Conservation (phyloP, 2,888 invertebrate genomes). For the Plemyria rubiginata region DNA sequence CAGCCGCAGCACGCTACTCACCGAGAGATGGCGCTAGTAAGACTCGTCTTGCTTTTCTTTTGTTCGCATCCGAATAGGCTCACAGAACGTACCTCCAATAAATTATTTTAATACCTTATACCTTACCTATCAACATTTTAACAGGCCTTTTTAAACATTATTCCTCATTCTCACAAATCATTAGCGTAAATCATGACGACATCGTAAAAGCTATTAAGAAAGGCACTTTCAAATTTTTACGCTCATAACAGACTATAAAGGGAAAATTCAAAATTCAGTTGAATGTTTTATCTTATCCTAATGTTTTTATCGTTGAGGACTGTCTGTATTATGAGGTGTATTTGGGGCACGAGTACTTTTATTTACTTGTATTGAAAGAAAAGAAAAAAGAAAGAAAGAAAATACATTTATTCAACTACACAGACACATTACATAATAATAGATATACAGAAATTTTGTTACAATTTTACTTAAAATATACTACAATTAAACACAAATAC, state of each 20-base stretch:
- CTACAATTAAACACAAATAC: too few species aligned
- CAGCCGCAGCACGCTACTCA: slow-evolving; percentile 37
- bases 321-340: slow-evolving; percentile 37
- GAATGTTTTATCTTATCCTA: slow-evolving; percentile 66
- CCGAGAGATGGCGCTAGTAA: slow-evolving; percentile 49
- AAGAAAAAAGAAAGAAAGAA: too few species aligned
- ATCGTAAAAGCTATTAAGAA: slow-evolving; percentile 62
- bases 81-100: slow-evolving; percentile 35
- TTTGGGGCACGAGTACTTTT: too few species aligned
- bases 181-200: slow-evolving; percentile 67
- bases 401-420: too few species aligned
- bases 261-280: slow-evolving; percentile 64
- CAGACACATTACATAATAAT: too few species aligned
- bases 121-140: slow-evolving; percentile 43
- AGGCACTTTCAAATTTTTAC: slow-evolving; percentile 62
- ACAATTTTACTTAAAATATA: too few species aligned
- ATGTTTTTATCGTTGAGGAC: slow-evolving; percentile 57
- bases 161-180: slow-evolving; percentile 50
- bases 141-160: slow-evolving; percentile 48
- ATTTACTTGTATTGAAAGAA: too few species aligned
- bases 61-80: slow-evolving; percentile 14
- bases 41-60: background rate
- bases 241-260: slow-evolving; percentile 56
- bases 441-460: too few species aligned
- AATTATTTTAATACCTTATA: slow-evolving; percentile 31